Conservation (phyloP, 53 echinoderm and acorn worm genomes). For the Luidia sarsii region DNA sequence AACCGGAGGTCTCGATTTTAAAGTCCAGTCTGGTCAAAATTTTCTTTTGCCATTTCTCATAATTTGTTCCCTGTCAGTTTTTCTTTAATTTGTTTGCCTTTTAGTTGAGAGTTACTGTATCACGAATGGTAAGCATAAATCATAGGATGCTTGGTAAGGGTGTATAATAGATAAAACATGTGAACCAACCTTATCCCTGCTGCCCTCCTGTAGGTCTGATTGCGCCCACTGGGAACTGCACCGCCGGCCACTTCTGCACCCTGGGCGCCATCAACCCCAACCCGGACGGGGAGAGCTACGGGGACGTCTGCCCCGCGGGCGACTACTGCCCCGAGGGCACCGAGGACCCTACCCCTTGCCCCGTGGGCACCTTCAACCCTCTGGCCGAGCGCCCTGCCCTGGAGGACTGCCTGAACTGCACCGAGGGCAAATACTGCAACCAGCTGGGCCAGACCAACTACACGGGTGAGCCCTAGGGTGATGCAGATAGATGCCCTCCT, state of each 20-base stretch:
- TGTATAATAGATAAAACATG: no score
- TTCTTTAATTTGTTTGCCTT: no score
- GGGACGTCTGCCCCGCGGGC: conserved; percentile 95
- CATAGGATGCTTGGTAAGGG: no score
- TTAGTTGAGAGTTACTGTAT: no score
- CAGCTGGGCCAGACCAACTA: conserved; percentile 85
- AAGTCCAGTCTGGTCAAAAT: not conserved
- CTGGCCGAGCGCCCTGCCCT: conserved; percentile 65
- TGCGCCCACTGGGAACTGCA: conserved; percentile 78
- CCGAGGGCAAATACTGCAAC: conserved; percentile 86
- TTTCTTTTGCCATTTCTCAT: no score
- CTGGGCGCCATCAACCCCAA: conserved; percentile 88
- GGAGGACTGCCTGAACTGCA: conserved; percentile 79
- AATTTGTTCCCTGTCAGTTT: no score
- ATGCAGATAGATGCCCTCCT: no score
- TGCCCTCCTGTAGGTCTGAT: conserved; percentile 84
- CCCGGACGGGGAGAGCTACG: conserved; percentile 76
- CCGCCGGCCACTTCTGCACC: conserved; percentile 84
- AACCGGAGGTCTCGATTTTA: no score
- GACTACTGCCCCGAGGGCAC: conserved; percentile 83
- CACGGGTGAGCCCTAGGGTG: conserved; percentile 91
- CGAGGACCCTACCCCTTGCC: conserved; percentile 72
- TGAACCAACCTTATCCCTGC: not conserved
- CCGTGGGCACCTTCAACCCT: conserved; percentile 81
- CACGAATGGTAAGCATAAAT: no score